These are phyloP conservation scores for Leucoraja erinaceus DNA, from an alignment of 2,113 vertebrate species.

Conservation along the genomic window DNA sequence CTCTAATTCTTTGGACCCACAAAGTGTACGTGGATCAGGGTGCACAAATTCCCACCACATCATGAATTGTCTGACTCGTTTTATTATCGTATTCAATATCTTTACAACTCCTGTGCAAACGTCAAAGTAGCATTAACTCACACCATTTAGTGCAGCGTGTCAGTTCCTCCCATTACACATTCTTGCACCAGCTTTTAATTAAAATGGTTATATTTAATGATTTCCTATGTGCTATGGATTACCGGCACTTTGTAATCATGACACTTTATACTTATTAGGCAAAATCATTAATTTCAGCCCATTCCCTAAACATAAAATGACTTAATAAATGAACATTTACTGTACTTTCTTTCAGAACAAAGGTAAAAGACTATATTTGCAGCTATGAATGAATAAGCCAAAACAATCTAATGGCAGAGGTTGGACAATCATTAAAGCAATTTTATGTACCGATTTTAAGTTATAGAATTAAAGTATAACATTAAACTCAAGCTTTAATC, in stretches of 20 bases:
- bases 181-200: constrained; percentile 18
- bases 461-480: not conserved
- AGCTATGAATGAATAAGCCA: not conserved
- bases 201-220: constrained; percentile 24
- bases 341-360: not conserved
- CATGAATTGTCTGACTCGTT: not conserved
- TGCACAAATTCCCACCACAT: too few species aligned
- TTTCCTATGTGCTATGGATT: not conserved
- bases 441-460: not conserved
- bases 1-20: too few species aligned
- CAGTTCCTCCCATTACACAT: not conserved
- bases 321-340: not conserved
- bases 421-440: not conserved
- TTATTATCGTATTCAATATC: not conserved
- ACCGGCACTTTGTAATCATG: not conserved
- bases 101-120: not conserved
- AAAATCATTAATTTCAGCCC: not conserved
- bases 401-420: not conserved
- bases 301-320: not conserved
- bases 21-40: too few species aligned
- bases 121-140: not conserved
- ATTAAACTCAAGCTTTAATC: not conserved
- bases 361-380: not conserved
- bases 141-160: not conserved
- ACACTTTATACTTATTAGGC: not conserved